A percentile compares a stretch with the other conserved stretches of the same genome.
These are phyloP conservation scores for Moxostoma hubbsi DNA, from an alignment of 2,797 vertebrate genomes.

Conservation along the genomic window DNA sequence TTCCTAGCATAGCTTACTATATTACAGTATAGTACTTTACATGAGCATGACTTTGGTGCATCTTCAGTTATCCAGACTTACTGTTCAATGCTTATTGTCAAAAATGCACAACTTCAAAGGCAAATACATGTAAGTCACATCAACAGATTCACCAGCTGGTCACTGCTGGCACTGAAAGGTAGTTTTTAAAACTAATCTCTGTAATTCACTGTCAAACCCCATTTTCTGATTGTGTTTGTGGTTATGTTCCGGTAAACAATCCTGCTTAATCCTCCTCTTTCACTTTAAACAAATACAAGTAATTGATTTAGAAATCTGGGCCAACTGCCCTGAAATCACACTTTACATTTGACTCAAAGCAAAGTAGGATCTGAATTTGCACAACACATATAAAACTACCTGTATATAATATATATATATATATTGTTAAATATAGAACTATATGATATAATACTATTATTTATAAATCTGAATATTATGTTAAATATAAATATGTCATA, in stretches of 20 bases:
- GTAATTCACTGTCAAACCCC: slow-evolving; percentile 35
- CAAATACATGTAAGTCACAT: no score
- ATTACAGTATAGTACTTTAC: slow-evolving; percentile 17
- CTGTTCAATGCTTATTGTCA: no score
- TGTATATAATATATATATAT: no score
- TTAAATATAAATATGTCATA: no score
- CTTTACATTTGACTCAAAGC: slow-evolving; percentile 18
- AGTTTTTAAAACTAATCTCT: slow-evolving; percentile 40
- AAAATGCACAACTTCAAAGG: no score
- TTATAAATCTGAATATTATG: no score
- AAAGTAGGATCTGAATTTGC: background rate
- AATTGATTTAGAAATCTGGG: slow-evolving; percentile 38
- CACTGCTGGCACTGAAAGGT: slow-evolving; percentile 28
- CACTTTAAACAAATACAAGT: slow-evolving; percentile 31
- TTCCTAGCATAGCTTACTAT: no score
- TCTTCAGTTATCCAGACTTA: background rate
- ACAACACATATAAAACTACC: no score
- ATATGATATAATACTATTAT: no score
- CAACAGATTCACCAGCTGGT: slow-evolving; percentile 40
- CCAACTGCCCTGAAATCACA: slow-evolving; percentile 31
- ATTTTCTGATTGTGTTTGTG: slow-evolving; percentile 36
- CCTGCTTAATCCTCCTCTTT: slow-evolving; percentile 27
- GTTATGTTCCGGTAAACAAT: slow-evolving; percentile 17
- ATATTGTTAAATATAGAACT: no score
- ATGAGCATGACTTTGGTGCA: slow-evolving; percentile 10